Conservation (phyloP, 2,113 vertebrate genomes). For the Craseonycteris thonglongyai region DNA sequence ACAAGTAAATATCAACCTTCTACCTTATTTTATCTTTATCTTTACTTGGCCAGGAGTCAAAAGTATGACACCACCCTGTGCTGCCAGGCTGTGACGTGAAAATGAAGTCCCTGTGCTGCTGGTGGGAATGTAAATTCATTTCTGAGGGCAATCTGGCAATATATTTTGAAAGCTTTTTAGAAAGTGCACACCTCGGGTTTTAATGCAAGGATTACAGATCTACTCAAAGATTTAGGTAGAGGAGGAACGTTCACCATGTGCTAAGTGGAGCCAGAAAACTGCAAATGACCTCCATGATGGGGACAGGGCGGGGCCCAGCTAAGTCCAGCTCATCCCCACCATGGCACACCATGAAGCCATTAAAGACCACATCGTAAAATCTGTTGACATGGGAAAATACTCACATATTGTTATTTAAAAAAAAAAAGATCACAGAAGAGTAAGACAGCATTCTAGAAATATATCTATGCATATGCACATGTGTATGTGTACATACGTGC, state of each 20-base stretch:
- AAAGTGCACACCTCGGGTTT: background rate
- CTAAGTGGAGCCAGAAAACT: background rate
- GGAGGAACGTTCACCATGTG: background rate
- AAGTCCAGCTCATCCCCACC: background rate
- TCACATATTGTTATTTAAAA: background rate
- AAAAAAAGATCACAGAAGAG: background rate
- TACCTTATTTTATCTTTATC: background rate
- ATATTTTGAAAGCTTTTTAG: background rate
- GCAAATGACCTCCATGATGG: background rate
- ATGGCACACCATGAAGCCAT: background rate
- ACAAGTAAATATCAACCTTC: background rate
- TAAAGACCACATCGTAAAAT: background rate
- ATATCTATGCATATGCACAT: background rate
- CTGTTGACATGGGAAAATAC: constrained; percentile 13
- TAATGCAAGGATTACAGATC: background rate
- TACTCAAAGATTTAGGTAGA: background rate
- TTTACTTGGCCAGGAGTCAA: background rate
- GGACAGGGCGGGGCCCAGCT: background rate
- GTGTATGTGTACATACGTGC: background rate
- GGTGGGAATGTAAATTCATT: background rate
- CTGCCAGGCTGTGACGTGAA: background rate
- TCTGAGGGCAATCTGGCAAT: background rate
- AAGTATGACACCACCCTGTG: background rate
- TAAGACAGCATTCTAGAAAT: background rate
- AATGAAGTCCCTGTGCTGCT: background rate